These are phyloP conservation scores for Hyposmocoma kahamanoa DNA, from an alignment of 1,140 invertebrate species.

Conservation along the genomic window DNA sequence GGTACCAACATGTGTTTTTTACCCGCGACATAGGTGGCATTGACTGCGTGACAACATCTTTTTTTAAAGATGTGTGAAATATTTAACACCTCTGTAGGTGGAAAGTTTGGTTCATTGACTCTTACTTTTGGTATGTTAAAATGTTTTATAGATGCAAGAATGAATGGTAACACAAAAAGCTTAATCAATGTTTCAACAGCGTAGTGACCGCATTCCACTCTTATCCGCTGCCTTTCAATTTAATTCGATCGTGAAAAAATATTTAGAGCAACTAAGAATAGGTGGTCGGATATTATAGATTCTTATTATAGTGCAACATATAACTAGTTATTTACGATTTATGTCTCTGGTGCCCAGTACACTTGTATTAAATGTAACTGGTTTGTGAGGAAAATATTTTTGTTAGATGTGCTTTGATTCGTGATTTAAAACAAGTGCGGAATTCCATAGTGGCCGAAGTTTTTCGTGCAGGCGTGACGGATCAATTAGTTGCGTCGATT, in stretches of 20 bases:
- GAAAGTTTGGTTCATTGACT: conserved; percentile 18
- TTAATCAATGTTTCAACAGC: conserved; percentile 46
- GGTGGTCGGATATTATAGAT: no score
- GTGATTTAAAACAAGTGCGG: no score
- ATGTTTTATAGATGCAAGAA: conserved; percentile 13
- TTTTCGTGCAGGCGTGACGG: no score
- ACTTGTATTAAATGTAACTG: no score
- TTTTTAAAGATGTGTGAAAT: conserved; percentile 29
- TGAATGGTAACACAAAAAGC: conserved; percentile 40
- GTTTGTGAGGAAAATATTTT: no score
- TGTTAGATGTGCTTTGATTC: no score
- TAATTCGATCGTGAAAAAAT: conserved; percentile 56
- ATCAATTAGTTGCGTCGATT: no score
- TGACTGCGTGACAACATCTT: conserved; percentile 13
- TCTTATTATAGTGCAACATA: no score
- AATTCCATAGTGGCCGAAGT: no score
- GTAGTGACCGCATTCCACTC: conserved; percentile 40
- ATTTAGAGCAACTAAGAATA: conserved; percentile 9
- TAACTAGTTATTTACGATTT: no score
- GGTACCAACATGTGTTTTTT: conserved; percentile 16
- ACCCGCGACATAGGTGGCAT: conserved; percentile 34
- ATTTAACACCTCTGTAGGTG: conserved; percentile 23
- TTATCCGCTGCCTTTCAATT: conserved; percentile 50
- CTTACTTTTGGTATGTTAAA: conserved; percentile 14
- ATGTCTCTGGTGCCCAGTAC: no score